phyloP scores from a whole-genome alignment of 2,797 vertebrate species.

The Danio jaintianensis region DNA sequence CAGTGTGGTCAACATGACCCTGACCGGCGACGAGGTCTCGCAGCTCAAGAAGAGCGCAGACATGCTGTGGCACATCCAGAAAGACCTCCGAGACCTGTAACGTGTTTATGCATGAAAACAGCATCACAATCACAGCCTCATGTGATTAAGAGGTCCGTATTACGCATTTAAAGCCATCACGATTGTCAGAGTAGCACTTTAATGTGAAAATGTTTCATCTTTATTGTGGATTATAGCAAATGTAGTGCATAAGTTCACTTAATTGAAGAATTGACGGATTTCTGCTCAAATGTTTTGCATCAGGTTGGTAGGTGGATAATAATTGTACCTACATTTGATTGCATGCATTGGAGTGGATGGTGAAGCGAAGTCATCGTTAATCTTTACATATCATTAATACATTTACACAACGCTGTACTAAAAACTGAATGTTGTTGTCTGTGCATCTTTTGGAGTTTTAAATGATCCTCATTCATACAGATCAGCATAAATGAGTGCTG shows the following conservation, averaged over 20 bases:
- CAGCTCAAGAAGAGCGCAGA: conserved; percentile 91
- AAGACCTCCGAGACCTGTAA: conserved; percentile 91
- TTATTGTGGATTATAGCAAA: not conserved
- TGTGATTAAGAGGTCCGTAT: not conserved
- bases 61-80: conserved; percentile 93
- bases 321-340: too few relatives aligned
- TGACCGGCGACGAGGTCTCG: conserved; percentile 85
- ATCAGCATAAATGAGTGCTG: too few relatives aligned
- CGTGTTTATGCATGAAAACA: not conserved
- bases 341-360: not conserved
- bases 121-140: not conserved
- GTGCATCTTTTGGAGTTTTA: too few relatives aligned
- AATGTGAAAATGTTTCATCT: not conserved
- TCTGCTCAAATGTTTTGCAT: not conserved
- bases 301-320: not conserved
- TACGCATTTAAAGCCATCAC: not conserved
- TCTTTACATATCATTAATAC: too few relatives aligned
- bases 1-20: conserved; percentile 92
- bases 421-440: too few relatives aligned
- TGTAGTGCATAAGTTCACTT: not conserved
- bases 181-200: conserved; percentile 12
- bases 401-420: too few relatives aligned
- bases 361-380: not conserved
- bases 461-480: too few relatives aligned
- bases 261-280: not conserved